These are phyloP conservation scores for Liolophura sinensis DNA, from an alignment of 1,140 invertebrate genomes.

Conservation along the genomic window DNA sequence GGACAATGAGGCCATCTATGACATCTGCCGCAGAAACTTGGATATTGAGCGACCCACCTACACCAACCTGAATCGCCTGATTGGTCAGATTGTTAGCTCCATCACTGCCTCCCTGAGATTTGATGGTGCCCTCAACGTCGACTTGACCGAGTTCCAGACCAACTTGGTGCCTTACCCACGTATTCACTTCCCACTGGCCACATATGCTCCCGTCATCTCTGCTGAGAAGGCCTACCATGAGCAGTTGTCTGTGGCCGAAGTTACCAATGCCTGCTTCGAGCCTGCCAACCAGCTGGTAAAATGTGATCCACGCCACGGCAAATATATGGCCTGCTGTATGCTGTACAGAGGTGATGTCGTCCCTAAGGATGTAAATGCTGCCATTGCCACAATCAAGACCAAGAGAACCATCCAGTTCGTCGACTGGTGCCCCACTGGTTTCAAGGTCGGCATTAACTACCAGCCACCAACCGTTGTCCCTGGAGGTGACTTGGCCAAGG, in stretches of 20 bases:
- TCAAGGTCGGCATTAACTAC: slow-evolving; percentile 48
- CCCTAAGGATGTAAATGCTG: slow-evolving; percentile 58
- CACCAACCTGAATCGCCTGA: slow-evolving; percentile 76
- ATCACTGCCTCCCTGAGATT: slow-evolving; percentile 71
- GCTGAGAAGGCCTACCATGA: slow-evolving; percentile 42
- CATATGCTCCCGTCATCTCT: slow-evolving; percentile 32
- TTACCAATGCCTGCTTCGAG: slow-evolving; percentile 84
- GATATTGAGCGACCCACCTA: slow-evolving; percentile 77
- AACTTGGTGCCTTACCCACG: slow-evolving; percentile 61
- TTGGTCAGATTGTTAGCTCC: slow-evolving; percentile 70
- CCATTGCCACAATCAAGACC: slow-evolving; percentile 80
- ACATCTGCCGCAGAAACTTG: slow-evolving; percentile 79
- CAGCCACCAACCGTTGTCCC: slow-evolving; percentile 71
- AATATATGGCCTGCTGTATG: slow-evolving; percentile 75
- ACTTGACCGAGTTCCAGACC: slow-evolving; percentile 70
- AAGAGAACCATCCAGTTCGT: slow-evolving; percentile 75
- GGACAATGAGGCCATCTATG: slow-evolving; percentile 87
- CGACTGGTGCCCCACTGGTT: slow-evolving; percentile 86
- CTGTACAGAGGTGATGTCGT: slow-evolving; percentile 52
- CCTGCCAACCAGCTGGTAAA: slow-evolving; percentile 88
- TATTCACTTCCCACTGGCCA: slow-evolving; percentile 35
- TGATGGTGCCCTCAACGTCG: slow-evolving; percentile 77
- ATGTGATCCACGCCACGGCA: slow-evolving; percentile 83
- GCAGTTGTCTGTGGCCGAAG: slow-evolving; percentile 68
- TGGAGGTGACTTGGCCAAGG: slow-evolving; percentile 65